Evolutionary conservation across 2,113 vertebrate genomes (phyloP), one percentile per base, ranked within the genome.

Genomic region (Motacilla alba): DNA sequence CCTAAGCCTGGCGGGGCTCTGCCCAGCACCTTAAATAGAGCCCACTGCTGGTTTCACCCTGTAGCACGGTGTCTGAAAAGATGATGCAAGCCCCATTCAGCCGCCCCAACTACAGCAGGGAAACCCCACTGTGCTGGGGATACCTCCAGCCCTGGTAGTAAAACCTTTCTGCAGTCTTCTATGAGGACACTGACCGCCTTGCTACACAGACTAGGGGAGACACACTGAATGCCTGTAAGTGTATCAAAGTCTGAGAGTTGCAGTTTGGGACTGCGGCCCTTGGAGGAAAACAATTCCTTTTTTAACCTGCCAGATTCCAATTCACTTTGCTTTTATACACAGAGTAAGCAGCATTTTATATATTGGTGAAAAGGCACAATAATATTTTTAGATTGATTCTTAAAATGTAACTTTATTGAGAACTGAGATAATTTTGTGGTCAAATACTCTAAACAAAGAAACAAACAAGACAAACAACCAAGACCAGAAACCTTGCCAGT

Each of bases 41-140:
- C 2, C 47, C 18, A 43, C 5, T 0, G 0, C 39, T 46, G 47
- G 1, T 22, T 85, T 76, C 44, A 47, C 13, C 11, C 16, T 83
- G 35, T 52, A 44, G 35, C 17, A 18, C 6, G 5, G 17, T 27
- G 39, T 4, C 52, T 67, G 44, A 78, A 64, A 90, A 68, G 47
- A 28, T 3, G 2, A 63, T 15, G 3, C 22, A 41, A 62, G 43
- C 69, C 46, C 41, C 60, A 26, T 60, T 69, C 41, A 47, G 33
- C 46, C 50, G 26, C 27, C n/a, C 8, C 52, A 52, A 0, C 7
- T 26, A 21, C 14, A 10, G 4, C 26, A 75, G 39, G 13, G 18
- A 75, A 90, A 62, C 18, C 2, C 18, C 37, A 9, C 9, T 8
- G 26, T 33, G 23, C 59, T 78, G n/a, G 18, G 58, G 21, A 21